A percentile compares a stretch with the other conserved stretches of the same genome.
Evolutionary conservation across 1,140 invertebrate genomes (phyloP).

Genomic region (Drosophila bocqueti): DNA sequence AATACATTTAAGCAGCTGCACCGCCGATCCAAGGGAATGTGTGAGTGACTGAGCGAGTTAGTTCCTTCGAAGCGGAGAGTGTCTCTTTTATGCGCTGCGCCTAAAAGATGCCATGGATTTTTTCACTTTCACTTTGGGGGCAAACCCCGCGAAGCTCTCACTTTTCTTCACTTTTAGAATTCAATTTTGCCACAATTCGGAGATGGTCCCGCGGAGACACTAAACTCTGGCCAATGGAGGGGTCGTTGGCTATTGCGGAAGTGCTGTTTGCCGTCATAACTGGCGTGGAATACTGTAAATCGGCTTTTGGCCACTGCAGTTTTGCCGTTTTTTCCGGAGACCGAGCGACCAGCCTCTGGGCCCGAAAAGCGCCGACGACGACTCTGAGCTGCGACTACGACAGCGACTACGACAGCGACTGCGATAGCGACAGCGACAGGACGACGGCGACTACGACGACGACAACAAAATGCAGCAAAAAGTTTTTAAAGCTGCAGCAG

Average conservation of each 20-base stretch:
- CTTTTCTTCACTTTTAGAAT: conserved; percentile 3
- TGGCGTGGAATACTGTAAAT: conserved; percentile 81
- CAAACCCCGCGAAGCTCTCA: background rate
- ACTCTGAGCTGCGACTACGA: conserved; percentile 56
- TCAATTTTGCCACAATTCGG: conserved; percentile 1
- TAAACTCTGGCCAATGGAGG: background rate
- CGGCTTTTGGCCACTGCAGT: conserved; percentile 77
- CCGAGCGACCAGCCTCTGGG: conserved; percentile 78
- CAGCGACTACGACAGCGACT: conserved; percentile 27
- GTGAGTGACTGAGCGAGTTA: background rate
- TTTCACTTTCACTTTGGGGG: conserved; percentile 61
- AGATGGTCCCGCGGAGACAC: conserved; percentile 2
- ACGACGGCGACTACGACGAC: conserved; percentile 25
- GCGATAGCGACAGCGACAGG: conserved; percentile 37
- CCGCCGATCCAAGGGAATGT: conserved; percentile 33
- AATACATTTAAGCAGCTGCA: conserved; percentile 85
- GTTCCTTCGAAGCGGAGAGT: conserved; percentile 28
- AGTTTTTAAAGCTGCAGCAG: conserved; percentile 71
- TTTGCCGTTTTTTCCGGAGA: conserved; percentile 60
- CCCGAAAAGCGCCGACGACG: conserved; percentile 79
- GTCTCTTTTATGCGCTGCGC: conserved; percentile 63
- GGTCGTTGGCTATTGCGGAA: conserved; percentile 60
- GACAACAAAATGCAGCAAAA: conserved; percentile 77
- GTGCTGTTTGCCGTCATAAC: conserved; percentile 79
- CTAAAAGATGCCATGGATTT: conserved; percentile 75